A percentile compares a stretch with the other conserved stretches of the same genome.
Conservation (phyloP, 2,797 vertebrate genomes). For the Poeciliopsis paucimaculata region DNA sequence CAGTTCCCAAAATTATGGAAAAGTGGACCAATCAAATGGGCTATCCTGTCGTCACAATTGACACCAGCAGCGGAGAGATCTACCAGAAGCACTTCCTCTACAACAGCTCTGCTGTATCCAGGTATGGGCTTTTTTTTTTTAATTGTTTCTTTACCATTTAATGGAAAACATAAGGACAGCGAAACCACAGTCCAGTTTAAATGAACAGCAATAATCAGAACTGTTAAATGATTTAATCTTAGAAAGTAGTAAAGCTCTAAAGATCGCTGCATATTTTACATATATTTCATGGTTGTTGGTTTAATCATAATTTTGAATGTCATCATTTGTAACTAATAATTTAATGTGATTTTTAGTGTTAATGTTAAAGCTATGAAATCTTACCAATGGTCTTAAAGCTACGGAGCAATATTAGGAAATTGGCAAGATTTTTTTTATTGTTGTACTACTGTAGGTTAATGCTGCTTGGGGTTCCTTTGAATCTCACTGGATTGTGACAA, state of each 20-base stretch:
- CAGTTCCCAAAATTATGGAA: constrained; percentile 64
- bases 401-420: not conserved
- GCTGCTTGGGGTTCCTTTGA: not conserved
- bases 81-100: constrained; percentile 78
- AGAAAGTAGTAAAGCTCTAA: not conserved
- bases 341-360: not conserved
- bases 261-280: not conserved
- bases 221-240: not conserved
- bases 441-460: not conserved
- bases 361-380: not conserved
- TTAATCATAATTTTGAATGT: not conserved
- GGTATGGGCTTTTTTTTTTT: constrained; percentile 42
- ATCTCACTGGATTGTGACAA: not conserved
- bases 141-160: not conserved
- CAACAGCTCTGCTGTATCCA: constrained; percentile 50
- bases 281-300: not conserved
- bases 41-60: constrained; percentile 81
- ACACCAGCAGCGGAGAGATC: constrained; percentile 71
- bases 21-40: constrained; percentile 78
- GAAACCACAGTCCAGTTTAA: not conserved
- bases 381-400: not conserved
- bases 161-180: not conserved
- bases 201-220: not conserved
- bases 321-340: not conserved
- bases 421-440: not conserved